Percentiles rank a stretch among this genome's conserved stretches.
These are phyloP conservation scores for Oxyruncus cristatus DNA, from an alignment of 2,113 vertebrate species.

Conservation along the genomic window DNA sequence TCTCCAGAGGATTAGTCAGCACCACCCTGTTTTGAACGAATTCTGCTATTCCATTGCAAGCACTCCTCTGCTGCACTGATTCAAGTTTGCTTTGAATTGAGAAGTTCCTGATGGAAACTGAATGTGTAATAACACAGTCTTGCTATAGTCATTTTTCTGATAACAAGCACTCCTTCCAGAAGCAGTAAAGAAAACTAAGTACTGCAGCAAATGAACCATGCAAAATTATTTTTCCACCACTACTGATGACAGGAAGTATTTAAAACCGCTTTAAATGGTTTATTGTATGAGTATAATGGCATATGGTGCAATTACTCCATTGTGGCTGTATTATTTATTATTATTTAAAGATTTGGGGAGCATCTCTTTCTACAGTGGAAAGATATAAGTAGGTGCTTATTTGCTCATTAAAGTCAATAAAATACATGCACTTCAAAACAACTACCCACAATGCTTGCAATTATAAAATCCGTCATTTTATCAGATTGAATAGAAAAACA, in stretches of 20 bases:
- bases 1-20: background rate
- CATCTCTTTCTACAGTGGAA: background rate
- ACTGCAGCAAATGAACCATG: conserved; percentile 30
- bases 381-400: background rate
- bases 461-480: background rate
- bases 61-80: background rate
- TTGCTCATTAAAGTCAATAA: conserved; percentile 21
- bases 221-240: conserved; percentile 20
- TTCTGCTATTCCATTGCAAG: background rate
- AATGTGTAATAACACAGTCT: background rate
- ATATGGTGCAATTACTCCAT: background rate
- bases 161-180: conserved; percentile 12
- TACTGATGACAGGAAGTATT: background rate
- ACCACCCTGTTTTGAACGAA: background rate
- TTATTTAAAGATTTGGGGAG: conserved; percentile 1
- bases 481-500: background rate
- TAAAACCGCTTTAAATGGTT: conserved; percentile 2
- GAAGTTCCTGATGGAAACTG: background rate
- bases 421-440: background rate
- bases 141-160: background rate
- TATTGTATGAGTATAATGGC: background rate
- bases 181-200: conserved; percentile 17
- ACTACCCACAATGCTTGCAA: background rate
- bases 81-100: background rate
- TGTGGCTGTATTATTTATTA: background rate